Conservation (phyloP, 2,888 invertebrate genomes). For the Plebejus melissa region DNA sequence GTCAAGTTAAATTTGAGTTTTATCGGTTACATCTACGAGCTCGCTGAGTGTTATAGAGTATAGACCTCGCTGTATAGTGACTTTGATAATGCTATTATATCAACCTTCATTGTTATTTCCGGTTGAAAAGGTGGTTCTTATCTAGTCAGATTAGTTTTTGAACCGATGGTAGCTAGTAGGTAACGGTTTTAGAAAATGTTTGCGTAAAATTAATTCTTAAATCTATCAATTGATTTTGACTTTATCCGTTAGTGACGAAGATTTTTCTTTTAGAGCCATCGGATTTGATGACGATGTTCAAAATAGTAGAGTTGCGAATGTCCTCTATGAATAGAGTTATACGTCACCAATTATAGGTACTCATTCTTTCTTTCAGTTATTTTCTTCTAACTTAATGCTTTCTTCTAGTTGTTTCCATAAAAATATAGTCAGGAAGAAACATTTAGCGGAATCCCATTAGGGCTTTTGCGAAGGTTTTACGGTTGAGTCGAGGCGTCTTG, state of each 20-base stretch:
- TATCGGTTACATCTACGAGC: slow-evolving; percentile 16
- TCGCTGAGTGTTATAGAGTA: neutral
- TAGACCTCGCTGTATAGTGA: neutral
- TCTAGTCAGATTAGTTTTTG: neutral
- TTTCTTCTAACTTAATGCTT: neutral
- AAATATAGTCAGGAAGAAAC: neutral
- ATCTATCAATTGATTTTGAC: neutral
- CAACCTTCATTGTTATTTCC: neutral
- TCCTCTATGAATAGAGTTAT: no score
- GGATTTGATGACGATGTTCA: neutral
- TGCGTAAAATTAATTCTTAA: no score
- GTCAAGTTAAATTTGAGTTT: slow-evolving; percentile 18
- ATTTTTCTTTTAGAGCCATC: neutral
- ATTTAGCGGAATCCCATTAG: slow-evolving; percentile 38
- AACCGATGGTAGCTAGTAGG: neutral
- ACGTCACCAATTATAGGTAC: no score
- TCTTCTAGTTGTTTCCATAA: neutral
- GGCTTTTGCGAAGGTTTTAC: slow-evolving; percentile 6
- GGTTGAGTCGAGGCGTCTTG: slow-evolving; percentile 19
- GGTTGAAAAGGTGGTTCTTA: neutral
- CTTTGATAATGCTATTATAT: neutral
- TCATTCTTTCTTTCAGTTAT: neutral
- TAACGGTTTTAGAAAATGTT: neutral
- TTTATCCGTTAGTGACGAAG: neutral
- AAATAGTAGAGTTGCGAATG: no score